Percentiles rank a stretch among this genome's conserved stretches.
Evolutionary conservation across 1,140 invertebrate genomes (phyloP).

Genomic region (Philotrypesis tridentata): DNA sequence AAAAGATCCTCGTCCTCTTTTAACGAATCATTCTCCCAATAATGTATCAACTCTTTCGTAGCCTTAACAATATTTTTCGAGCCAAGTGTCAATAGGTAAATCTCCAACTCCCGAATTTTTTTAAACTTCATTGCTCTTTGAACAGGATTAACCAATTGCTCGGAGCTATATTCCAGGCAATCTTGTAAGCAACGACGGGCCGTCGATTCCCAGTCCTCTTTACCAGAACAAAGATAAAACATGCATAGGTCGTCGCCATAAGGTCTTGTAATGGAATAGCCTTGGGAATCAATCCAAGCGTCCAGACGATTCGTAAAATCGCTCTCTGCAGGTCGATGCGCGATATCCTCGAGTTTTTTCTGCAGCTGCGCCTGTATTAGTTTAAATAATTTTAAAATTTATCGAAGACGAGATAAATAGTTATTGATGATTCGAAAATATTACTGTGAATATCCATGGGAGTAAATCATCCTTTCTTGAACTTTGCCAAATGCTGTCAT

Average conservation of each 20-base stretch:
- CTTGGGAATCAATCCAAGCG: neutral
- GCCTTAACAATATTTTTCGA: neutral
- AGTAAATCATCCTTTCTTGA: slow-evolving; percentile 9
- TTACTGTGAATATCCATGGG: slow-evolving; percentile 38
- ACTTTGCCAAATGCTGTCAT: slow-evolving; percentile 27
- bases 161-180: slow-evolving; percentile 62
- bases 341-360: neutral
- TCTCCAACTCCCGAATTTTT: neutral
- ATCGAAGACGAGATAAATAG: neutral
- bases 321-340: neutral
- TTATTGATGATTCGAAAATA: neutral
- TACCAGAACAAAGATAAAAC: neutral
- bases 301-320: neutral
- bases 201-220: neutral
- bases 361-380: slow-evolving; percentile 18
- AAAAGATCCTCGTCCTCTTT: neutral
- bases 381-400: neutral
- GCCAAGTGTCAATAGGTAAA: neutral
- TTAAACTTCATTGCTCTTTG: slow-evolving; percentile 46
- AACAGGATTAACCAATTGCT: slow-evolving; percentile 71
- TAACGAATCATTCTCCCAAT: neutral
- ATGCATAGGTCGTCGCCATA: slow-evolving; percentile 12
- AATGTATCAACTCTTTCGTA: neutral
- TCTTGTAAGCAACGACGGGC: neutral
- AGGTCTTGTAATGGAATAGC: neutral